Evolutionary conservation across 2,113 vertebrate genomes (phyloP), one percentile per base, ranked within the genome.

Genomic region (Podilymbus podiceps): DNA sequence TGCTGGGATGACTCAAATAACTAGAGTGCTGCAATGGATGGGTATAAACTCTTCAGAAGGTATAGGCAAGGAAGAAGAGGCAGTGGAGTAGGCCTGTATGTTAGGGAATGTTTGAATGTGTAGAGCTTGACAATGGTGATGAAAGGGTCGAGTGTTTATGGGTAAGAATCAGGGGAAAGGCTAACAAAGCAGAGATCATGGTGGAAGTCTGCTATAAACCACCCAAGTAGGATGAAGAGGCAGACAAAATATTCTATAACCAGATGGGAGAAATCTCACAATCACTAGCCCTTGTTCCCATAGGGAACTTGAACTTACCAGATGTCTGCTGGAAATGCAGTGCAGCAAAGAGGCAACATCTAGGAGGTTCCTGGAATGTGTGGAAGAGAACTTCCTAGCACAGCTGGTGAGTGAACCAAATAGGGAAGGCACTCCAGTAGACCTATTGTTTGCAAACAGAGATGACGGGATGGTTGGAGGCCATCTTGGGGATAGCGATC

Each of bases 341-440:
- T 30, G 12, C 24, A 44, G 15, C 12, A 18, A 6, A 72, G 47
- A 73, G 25, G 47, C 62, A 63, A 44, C 20, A 63, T 44, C 25
- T 35, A 24, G 31, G 31, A 35, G 68, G 24, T 30, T 72, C 25
- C 19, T 62, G 68, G 20, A 62, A 9, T 30, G 60, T n/a, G 38
- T 55, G 31, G 62, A 66, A 64, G 23, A 44, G 8, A 66, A 55
- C 21, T 44, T 52, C 31, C 31, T 62, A 38, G 33, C 21, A 18
- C 30, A 25, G 30, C 23, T 33, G 68, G 44, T 49, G 17, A 50
- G 44, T 27, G 23, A 50, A 5, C n/a, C 53, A 33, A 21, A 44
- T 28, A 42, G 23, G 30, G 35, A 27, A 42, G 13, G 6, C 6
- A 2, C 3, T n/a, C 9, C 1, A 0, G 21, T 31, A 30, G 30